Evolutionary conservation across 2,888 invertebrate genomes (phyloP).

Genomic region (Microctonus hyperodae): DNA sequence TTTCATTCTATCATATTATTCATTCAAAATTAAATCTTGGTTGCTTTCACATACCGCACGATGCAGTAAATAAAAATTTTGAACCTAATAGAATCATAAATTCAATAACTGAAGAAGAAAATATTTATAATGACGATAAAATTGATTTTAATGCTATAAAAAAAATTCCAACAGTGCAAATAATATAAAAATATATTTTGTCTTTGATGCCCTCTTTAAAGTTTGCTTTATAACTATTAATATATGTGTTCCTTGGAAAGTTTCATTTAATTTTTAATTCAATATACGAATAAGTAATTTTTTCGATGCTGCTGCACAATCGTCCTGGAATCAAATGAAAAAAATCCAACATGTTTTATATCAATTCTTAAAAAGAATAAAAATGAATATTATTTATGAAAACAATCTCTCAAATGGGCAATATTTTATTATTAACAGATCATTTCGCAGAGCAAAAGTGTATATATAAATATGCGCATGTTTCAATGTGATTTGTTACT

Average conservation of each 20-base stretch:
- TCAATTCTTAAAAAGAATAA: neutral
- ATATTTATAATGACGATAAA: neutral
- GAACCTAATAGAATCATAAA: neutral
- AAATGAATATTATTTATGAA: neutral
- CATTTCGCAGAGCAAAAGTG: neutral
- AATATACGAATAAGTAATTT: constrained; percentile 59
- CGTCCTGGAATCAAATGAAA: constrained; percentile 55
- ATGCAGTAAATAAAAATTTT: neutral
- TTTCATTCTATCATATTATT: constrained; percentile 32
- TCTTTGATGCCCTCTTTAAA: no score
- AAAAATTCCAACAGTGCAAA: neutral
- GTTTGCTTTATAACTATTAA: constrained; percentile 25
- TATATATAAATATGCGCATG: neutral
- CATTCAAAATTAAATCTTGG: constrained; percentile 45
- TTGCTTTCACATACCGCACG: constrained; percentile 44
- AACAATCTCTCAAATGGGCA: no score
- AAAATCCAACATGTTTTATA: neutral
- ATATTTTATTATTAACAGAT: neutral
- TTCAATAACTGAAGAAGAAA: neutral
- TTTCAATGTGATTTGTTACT: constrained; percentile 19
- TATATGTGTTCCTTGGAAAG: constrained; percentile 29
- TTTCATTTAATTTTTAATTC: constrained; percentile 43
- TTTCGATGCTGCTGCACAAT: constrained; percentile 55
- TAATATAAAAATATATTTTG: neutral
- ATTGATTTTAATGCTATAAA: neutral